These are phyloP conservation scores for Boleophthalmus pectinirostris DNA, from an alignment of 2,113 vertebrate species.

Conservation along the genomic window DNA sequence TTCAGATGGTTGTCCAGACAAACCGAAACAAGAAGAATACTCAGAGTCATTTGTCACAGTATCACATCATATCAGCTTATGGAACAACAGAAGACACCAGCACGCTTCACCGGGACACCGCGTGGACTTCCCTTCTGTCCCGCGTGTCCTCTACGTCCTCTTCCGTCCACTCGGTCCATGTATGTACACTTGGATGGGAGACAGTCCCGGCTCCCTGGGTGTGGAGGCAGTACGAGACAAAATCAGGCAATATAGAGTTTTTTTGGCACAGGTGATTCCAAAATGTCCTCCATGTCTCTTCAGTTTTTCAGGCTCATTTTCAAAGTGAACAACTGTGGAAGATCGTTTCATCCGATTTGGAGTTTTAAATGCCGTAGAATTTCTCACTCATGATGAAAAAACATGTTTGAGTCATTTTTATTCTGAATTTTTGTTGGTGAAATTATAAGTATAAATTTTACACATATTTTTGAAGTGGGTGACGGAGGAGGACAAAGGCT, in stretches of 20 bases:
- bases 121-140: slow-evolving; percentile 52
- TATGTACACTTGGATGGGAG: slow-evolving; percentile 22
- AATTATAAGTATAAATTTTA: no score
- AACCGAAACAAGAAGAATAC: not conserved
- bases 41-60: slow-evolving; percentile 58
- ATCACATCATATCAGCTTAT: slow-evolving; percentile 53
- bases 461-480: no score
- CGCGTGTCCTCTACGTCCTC: slow-evolving; percentile 8
- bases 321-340: slow-evolving; percentile 18
- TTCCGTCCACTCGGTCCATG: slow-evolving; percentile 36
- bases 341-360: no score
- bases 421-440: no score
- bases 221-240: slow-evolving; percentile 53
- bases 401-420: no score
- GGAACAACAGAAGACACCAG: slow-evolving; percentile 20
- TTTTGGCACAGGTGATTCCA: slow-evolving; percentile 67
- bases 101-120: not conserved
- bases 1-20: not conserved
- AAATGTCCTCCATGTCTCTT: slow-evolving; percentile 21
- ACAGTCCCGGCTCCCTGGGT: slow-evolving; percentile 14
- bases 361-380: no score
- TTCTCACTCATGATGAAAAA: no score
- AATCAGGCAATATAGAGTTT: slow-evolving; percentile 59
- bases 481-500: no score
- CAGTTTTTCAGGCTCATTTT: slow-evolving; percentile 42